Base-by-base conservation (phyloP, 2,797 vertebrate genomes). In the Xiphorhynchus erythropygius region DNA sequence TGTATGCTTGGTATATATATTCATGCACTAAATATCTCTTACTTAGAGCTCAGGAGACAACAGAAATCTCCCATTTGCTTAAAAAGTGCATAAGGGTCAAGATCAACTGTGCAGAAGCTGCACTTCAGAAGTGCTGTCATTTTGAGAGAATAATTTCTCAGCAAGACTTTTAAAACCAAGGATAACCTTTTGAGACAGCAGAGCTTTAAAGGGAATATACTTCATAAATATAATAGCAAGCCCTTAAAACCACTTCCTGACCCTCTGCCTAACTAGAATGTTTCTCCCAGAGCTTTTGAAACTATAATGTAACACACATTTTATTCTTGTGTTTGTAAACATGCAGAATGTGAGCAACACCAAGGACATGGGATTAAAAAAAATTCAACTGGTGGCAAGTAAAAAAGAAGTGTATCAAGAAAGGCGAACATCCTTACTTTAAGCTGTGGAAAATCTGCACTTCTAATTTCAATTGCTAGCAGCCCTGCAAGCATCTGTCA, bases 301-400 rank as follows among this genome's bases (percentile, higher is more conserved):
- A 71, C 32, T 44, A 33, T 7, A 49, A 39, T 1, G 3, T 37
- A 81, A 65, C 14, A 59, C 16, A 44, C 15, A 44, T 44, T 87
- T 82, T 50, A 62, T 49, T 63, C 5, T 27, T 1, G 1, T 53
- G 52, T 52, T 76, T 83, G 52, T 37, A 63, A 85, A 67, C 7
- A 67, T 8, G 9, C n/a, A 85, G 37, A 92, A 82, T 5, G 15
- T 22, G 24, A 79, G 18, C 19, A 60, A 44, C 9, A 30, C 19
- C 42, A 53, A 8, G n/a, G 24, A 37, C 18, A 77, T 1, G 3
- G 19, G 11, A 93, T 76, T 24, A 81, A 63, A 47, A 47, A 30
- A 13, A 69, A n/a, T 57, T 56, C 23, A 55, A 39, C 5, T 56
- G 39, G 37, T 3, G 47, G 60, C 2, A 17, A 0, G 0, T 42